Conservation (phyloP, 2,797 vertebrate species). For the Myotis vivesi region DNA sequence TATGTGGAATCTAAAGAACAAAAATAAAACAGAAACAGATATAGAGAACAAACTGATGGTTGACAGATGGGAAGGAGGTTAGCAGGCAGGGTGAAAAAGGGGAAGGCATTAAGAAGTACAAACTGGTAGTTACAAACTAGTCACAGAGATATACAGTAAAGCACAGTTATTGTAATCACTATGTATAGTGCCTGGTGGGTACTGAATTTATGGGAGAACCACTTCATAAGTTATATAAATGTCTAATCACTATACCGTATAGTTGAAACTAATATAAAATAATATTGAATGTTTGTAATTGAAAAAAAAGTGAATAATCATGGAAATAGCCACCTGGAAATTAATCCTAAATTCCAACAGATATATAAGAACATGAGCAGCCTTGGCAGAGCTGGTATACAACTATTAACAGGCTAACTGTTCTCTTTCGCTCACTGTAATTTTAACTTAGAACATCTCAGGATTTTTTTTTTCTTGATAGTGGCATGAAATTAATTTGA, state of each 20-base stretch:
- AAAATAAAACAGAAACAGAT: background rate
- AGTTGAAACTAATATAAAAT: background rate
- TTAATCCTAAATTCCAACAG: background rate
- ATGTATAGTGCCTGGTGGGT: background rate
- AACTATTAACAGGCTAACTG: background rate
- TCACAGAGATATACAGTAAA: background rate
- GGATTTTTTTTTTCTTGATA: background rate
- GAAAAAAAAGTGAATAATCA: background rate
- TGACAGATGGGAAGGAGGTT: background rate
- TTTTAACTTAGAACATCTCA: background rate
- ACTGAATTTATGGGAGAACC: background rate
- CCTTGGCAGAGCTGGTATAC: background rate
- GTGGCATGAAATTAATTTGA: background rate
- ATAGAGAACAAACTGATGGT: background rate
- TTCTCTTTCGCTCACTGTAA: background rate
- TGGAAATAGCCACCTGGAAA: background rate
- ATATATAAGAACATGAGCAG: background rate
- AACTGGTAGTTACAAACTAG: background rate
- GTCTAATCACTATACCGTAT: background rate
- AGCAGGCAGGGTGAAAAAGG: background rate
- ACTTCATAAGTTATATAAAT: background rate
- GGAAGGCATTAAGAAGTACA: background rate
- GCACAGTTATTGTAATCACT: background rate
- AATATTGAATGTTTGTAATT: background rate
- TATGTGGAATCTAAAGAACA: background rate